Evolutionary conservation across 2,797 vertebrate species (phyloP).

Genomic region (Pogonophryne albipinna): DNA sequence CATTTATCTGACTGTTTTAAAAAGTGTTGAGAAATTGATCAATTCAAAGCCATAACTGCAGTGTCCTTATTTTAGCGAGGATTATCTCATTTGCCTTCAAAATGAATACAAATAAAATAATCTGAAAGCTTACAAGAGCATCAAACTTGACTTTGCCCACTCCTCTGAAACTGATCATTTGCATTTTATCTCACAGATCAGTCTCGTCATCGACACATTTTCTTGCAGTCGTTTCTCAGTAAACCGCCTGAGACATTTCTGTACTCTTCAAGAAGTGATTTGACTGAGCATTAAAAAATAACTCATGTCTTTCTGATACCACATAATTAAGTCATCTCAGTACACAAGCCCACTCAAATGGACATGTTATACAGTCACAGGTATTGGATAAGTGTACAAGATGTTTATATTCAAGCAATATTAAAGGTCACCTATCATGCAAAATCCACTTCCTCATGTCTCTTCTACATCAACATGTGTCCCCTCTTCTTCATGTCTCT

Average conservation of each 20-base stretch:
- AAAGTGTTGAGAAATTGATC: background rate
- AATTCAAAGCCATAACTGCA: too few relatives aligned
- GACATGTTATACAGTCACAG: background rate
- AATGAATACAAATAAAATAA: background rate
- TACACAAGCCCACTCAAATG: background rate
- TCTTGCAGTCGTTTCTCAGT: background rate
- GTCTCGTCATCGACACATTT: background rate
- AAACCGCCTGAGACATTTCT: conserved; percentile 17
- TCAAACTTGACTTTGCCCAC: too few relatives aligned
- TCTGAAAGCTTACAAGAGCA: background rate
- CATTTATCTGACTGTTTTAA: background rate
- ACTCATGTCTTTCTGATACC: conserved; percentile 4
- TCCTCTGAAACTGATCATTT: too few relatives aligned
- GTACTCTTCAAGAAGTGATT: conserved; percentile 1
- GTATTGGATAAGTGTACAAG: background rate
- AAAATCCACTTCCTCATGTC: too few relatives aligned
- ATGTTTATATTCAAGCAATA: too few relatives aligned
- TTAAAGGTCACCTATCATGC: too few relatives aligned
- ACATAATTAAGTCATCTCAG: background rate
- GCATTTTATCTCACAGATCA: background rate
- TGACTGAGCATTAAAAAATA: conserved; percentile 26
- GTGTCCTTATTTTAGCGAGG: too few relatives aligned
- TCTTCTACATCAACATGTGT: too few relatives aligned
- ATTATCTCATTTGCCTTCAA: background rate
- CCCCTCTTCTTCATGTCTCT: too few relatives aligned